These are phyloP conservation scores for Sciurus carolinensis DNA, from an alignment of 2,797 vertebrate genomes.

Conservation along the genomic window DNA sequence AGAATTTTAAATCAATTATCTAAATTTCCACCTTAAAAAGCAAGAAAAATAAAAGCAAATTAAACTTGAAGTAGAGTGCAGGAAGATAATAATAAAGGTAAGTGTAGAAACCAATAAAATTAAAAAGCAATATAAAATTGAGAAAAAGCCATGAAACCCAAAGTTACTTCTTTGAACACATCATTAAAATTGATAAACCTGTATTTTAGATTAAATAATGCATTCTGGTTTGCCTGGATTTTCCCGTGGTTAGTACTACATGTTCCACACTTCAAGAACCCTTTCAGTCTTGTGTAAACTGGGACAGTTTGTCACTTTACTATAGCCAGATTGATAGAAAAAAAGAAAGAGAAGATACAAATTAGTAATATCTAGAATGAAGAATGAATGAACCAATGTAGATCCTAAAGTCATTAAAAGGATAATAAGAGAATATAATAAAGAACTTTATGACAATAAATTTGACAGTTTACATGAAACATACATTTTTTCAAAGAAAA, in stretches of 20 bases:
- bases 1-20: not conserved
- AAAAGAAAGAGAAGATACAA: not conserved
- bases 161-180: not conserved
- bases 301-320: not conserved
- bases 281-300: not conserved
- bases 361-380: not conserved
- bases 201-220: not conserved
- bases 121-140: not conserved
- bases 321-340: not conserved
- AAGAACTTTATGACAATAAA: not conserved
- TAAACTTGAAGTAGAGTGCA: constrained; percentile 25
- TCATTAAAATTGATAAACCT: not conserved
- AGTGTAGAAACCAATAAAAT: not conserved
- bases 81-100: constrained; percentile 4
- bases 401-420: not conserved
- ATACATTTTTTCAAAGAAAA: constrained; percentile 16
- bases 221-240: not conserved
- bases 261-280: not conserved
- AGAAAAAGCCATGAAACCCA: constrained; percentile 14
- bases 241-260: not conserved
- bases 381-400: not conserved
- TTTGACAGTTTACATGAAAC: not conserved
- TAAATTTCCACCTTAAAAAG: not conserved
- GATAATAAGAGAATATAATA: not conserved
- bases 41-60: constrained; percentile 44